phyloP scores from a whole-genome alignment of 2,888 invertebrate species.

The Morinoia aosen region DNA sequence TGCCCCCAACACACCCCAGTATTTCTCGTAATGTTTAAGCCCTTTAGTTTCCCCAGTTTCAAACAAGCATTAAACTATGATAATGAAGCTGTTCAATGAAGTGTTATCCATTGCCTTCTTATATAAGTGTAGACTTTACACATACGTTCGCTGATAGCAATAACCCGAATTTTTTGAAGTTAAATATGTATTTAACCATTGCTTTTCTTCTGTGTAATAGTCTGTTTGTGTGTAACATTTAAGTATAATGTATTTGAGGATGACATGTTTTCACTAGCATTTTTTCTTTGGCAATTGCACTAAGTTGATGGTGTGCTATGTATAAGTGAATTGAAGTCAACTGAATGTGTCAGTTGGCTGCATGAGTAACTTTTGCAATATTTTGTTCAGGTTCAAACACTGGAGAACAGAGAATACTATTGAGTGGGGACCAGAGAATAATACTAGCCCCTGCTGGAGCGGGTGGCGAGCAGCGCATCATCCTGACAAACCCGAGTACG shows the following conservation, averaged over 20 bases:
- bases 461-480: slow-evolving; percentile 49
- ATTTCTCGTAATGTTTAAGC: background rate
- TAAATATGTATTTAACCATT: background rate
- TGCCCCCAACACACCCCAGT: background rate
- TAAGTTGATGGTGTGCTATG: too few species aligned
- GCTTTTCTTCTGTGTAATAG: background rate
- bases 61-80: too few species aligned
- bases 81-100: too few species aligned
- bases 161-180: too few species aligned
- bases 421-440: slow-evolving; percentile 49
- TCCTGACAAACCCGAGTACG: slow-evolving; percentile 31
- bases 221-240: background rate
- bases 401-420: slow-evolving; percentile 41
- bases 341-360: background rate
- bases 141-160: background rate
- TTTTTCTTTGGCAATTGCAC: background rate
- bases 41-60: too few species aligned
- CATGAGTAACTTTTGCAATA: background rate
- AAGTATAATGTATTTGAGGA: background rate
- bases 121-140: background rate
- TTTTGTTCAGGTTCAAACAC: slow-evolving; percentile 16
- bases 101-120: background rate
- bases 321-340: too few species aligned
- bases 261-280: background rate
- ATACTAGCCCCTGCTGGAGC: slow-evolving; percentile 4